phyloP scores from a whole-genome alignment of 2,113 vertebrate genomes.

The Donacobius atricapilla region DNA sequence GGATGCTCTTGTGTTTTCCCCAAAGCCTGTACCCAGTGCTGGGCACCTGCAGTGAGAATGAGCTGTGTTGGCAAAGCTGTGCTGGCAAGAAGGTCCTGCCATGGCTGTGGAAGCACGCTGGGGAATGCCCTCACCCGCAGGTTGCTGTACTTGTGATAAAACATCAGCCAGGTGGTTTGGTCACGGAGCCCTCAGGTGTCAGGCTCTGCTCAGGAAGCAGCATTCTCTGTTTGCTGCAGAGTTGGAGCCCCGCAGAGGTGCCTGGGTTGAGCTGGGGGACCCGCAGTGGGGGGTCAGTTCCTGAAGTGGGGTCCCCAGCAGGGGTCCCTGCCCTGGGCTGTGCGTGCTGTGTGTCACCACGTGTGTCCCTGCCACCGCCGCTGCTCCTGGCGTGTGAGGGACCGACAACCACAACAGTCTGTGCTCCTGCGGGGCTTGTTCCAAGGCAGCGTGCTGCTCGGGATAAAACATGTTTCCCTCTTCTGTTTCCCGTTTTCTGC shows the following conservation, averaged over 20 bases:
- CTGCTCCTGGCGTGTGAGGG: neutral
- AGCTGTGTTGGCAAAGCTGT: neutral
- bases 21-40: neutral
- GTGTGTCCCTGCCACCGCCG: rapidly evolving
- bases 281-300: rapidly evolving
- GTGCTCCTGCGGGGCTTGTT: neutral
- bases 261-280: rapidly evolving
- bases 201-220: neutral
- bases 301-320: rapidly evolving
- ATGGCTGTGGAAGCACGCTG: rapidly evolving
- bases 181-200: neutral
- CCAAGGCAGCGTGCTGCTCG: neutral
- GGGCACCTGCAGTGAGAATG: rapidly evolving
- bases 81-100: neutral
- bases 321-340: neutral
- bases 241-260: rapidly evolving
- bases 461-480: neutral
- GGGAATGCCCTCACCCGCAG: neutral
- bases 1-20: rapidly evolving
- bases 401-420: constrained; percentile 5
- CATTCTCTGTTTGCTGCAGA: neutral
- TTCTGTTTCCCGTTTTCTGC: constrained; percentile 33
- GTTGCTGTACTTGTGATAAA: neutral
- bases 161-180: neutral
- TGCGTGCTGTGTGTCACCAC: rapidly evolving